Percentiles rank a stretch among this genome's conserved stretches.
Conservation (phyloP, 2,113 vertebrate species). For the Tachycineta bicolor region DNA sequence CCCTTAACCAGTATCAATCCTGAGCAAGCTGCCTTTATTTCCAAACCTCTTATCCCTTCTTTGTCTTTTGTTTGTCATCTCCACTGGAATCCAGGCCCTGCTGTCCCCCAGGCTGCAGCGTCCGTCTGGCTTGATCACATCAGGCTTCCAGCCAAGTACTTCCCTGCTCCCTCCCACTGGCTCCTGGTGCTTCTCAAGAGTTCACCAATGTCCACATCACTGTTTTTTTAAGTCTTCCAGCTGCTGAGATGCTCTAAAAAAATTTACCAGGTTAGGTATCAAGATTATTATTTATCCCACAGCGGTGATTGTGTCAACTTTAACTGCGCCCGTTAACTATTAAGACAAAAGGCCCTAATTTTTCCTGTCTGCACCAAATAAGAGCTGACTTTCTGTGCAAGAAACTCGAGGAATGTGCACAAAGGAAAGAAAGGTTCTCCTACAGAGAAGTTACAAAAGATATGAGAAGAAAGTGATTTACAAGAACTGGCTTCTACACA, state of each 20-base stretch:
- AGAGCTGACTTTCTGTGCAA: background rate
- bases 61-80: background rate
- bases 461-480: background rate
- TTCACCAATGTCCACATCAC: background rate
- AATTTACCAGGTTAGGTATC: background rate
- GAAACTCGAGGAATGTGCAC: background rate
- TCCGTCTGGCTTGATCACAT: background rate
- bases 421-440: background rate
- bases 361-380: background rate
- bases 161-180: background rate
- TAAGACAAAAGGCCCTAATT: background rate
- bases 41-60: background rate
- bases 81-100: background rate
- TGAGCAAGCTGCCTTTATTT: background rate
- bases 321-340: fast-evolving
- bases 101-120: background rate
- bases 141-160: background rate
- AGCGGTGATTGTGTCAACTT: background rate
- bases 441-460: background rate
- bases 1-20: background rate
- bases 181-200: background rate
- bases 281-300: background rate
- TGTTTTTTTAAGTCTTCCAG: background rate
- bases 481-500: background rate
- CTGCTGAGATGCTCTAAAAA: background rate